Evolutionary conservation across 2,888 invertebrate genomes (phyloP), one percentile per base, ranked within the genome.

Genomic region (Caenorhabditis sp.): DNA sequence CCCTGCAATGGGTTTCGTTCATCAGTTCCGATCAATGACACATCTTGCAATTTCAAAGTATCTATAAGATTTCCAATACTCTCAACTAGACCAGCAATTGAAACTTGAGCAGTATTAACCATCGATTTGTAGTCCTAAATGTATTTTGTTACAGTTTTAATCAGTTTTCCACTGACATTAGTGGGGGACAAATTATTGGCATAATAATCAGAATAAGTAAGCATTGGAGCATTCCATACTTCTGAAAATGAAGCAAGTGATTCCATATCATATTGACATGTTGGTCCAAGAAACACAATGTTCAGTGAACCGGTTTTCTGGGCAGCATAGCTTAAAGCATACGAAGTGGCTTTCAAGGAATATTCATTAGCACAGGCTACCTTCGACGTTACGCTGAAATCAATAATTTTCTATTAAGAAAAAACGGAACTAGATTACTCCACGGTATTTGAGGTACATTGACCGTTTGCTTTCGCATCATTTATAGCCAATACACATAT

Each of bases 241-340:
- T 61, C 59, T 1, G 65, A 62, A 25, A 72, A 70, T 14, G 66
- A 53, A 12, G 68, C 64, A 36, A 76, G 63, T 4, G 70, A 62
- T 36, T 62, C 53, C 21, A 71, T 66, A 59, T 71, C 70, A 4
- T 59, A 67, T 21, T 61, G 52, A 27, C 73, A 73, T 20, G 59
- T 67, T 25, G 73, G 73, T 0, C 73, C 73, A 23, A 73, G 36
- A n/a, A 69, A 73, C 5, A 65, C 67, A 26, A 58, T 60, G 54
- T 67, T 67, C 20, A 20, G 14, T 4, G 36, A 5, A 20, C 14
- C 20, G 17, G 20, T 1, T 17, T 31, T 36, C n/a, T 5, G 1
- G 7, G 57, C 20, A 20, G 57, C 2, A 2, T 5, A 10, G 5
- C 67, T 63, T 17, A 71, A 58, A 1, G 65, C 72, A 20, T 62